Percentiles rank a stretch among this genome's conserved stretches.
Evolutionary conservation across 2,888 invertebrate species (phyloP).

Genomic region (Pseudococcus longispinus): DNA sequence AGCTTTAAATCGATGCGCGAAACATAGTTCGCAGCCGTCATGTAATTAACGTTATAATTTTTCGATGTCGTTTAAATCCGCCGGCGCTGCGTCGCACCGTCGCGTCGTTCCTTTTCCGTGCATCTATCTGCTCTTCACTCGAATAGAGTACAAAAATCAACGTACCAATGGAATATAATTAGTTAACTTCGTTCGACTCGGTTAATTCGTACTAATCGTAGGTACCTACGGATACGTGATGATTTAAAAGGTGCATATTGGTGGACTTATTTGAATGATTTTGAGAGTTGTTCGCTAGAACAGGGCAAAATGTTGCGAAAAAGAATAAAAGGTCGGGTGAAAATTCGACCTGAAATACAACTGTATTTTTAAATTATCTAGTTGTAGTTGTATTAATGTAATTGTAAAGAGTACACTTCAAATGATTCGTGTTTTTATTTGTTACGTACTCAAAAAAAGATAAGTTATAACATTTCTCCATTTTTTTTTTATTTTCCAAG

Average conservation of each 20-base stretch:
- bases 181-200: not conserved
- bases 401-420: no score
- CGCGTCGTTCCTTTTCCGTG: not conserved
- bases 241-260: not conserved
- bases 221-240: not conserved
- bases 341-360: no score
- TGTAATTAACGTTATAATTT: slow-evolving; percentile 22
- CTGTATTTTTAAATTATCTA: no score
- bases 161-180: not conserved
- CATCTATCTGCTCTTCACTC: not conserved
- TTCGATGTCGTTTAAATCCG: slow-evolving; percentile 6
- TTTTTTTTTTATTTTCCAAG: no score
- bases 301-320: not conserved
- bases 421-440: no score
- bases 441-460: no score
- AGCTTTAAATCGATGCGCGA: slow-evolving; percentile 26
- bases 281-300: not conserved
- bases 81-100: not conserved
- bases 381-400: no score
- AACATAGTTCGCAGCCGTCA: slow-evolving; percentile 9
- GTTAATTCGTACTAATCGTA: not conserved
- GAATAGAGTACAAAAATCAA: not conserved
- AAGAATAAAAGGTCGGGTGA: not conserved
- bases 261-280: not conserved
- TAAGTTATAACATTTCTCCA: no score